Evolutionary conservation across 2,888 invertebrate genomes (phyloP).

Genomic region (Antitype chi): DNA sequence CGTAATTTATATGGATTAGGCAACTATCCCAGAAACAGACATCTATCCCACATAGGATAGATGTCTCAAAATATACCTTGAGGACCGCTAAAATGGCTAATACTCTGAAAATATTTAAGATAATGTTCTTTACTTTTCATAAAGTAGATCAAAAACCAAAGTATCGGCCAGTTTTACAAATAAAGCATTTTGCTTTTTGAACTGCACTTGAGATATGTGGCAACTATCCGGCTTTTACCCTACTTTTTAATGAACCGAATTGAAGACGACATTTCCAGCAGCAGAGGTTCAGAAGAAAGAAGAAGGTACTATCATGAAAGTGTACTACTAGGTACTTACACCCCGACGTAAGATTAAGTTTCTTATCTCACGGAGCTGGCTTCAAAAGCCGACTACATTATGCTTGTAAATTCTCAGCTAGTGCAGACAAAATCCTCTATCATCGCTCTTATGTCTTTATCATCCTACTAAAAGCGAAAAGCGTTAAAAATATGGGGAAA

Average conservation of each 20-base stretch:
- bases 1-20: too few species aligned
- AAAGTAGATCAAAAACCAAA: too few species aligned
- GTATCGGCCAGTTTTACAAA: too few species aligned
- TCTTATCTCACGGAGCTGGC: not conserved
- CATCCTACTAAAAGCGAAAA: not conserved
- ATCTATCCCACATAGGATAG: too few species aligned
- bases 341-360: not conserved
- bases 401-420: slow-evolving; percentile 9
- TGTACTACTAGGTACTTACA: not conserved
- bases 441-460: slow-evolving; percentile 6
- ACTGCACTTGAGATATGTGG: too few species aligned
- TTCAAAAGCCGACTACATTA: slow-evolving; percentile 19
- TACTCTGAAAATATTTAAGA: too few species aligned
- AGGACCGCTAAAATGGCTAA: too few species aligned
- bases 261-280: not conserved
- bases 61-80: too few species aligned
- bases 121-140: too few species aligned
- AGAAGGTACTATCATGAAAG: not conserved
- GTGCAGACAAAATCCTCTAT: slow-evolving; percentile 25
- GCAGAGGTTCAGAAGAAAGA: not conserved
- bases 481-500: not conserved
- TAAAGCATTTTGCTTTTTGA: too few species aligned
- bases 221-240: too few species aligned
- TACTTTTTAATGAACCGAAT: not conserved
- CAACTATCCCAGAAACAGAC: too few species aligned